Base-by-base conservation (phyloP, 2,797 vertebrate species). In the Macroramphosus scolopax region DNA sequence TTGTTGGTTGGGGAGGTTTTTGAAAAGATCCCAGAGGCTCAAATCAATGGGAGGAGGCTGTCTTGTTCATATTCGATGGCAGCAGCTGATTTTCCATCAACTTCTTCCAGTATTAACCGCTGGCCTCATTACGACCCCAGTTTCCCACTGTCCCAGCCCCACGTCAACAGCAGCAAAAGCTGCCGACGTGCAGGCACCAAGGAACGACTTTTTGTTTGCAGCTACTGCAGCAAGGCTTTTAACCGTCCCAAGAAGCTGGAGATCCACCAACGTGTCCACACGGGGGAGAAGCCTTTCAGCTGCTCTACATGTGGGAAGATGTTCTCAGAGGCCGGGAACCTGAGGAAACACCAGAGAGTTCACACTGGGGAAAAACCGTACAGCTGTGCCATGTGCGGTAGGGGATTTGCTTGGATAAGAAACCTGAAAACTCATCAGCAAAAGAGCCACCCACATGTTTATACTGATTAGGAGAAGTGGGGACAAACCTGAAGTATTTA, bases 181-280 rank as follows among this genome's bases (percentile, higher is more conserved):
- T 83, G 77, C 43, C 80, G 79, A 16, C 86, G 84, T 14, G 78
- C 84, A 1, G 75, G 80, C 56, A 70, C 78, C 0, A 88, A 87
- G 1, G 91, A 94, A 48, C 87, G 89, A 24, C 91, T 91, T 12
- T 93, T 92, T 50, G 84, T 88, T 29, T 95, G 92, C 77, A 91
- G 84, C 1, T 89, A 88, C 64, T 94, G 93, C 14, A 90, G 89
- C n/a, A 94, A 94, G 59, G 88, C 89, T 28, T 94, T 95, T 64
- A 92, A 92, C 5, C 89, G 92, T 13, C 92, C 92, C 18, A 92
- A 92, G 1, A 93, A 93, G 35, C 88, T 95, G 51, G 89, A 92
- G 56, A 92, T 92, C 58, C 92, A 93, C 61, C 90, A 91, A 37
- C 83, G 90, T 0, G 84, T 91, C 47, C 92, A 92, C 78, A 92